Conservation (phyloP, 2,113 vertebrate genomes). For the Rutilus rutilus region DNA sequence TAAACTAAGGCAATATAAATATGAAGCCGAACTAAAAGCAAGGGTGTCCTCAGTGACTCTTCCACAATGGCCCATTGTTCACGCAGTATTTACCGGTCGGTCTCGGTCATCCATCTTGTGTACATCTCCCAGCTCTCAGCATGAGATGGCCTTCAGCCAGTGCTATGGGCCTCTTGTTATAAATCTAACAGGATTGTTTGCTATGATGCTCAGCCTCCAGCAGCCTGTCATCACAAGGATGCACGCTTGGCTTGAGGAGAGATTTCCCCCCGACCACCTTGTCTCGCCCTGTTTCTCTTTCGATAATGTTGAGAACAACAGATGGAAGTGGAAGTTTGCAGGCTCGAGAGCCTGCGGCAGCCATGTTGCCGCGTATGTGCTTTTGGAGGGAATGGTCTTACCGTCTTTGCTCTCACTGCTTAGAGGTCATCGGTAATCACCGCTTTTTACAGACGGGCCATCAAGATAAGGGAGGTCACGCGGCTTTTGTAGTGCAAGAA, state of each 20-base stretch:
- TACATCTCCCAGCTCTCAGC: constrained; percentile 42
- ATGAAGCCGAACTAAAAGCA: constrained; percentile 21
- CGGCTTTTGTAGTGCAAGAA: constrained; percentile 1
- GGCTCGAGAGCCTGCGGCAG: constrained; percentile 6
- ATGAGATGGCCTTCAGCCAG: constrained; percentile 53
- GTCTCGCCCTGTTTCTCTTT: constrained; percentile 13
- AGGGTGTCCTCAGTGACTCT: constrained; percentile 15
- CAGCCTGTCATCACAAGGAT: constrained; percentile 47
- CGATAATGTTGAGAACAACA: constrained; percentile 36
- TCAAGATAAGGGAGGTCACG: constrained; percentile 36
- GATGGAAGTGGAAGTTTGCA: constrained; percentile 30
- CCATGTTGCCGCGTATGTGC: constrained; percentile 11
- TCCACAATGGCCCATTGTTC: constrained; percentile 30
- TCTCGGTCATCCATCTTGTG: constrained; percentile 50
- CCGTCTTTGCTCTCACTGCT: constrained; percentile 21
- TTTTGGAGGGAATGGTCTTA: background rate
- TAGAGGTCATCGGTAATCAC: constrained; percentile 55
- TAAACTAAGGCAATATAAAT: constrained; percentile 22
- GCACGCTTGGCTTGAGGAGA: constrained; percentile 33
- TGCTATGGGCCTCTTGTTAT: constrained; percentile 34
- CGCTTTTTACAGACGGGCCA: constrained; percentile 10
- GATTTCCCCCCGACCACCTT: constrained; percentile 6
- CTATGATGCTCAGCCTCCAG: constrained; percentile 37
- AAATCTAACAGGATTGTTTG: constrained; percentile 55
- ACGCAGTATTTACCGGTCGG: constrained; percentile 30